Conservation (phyloP, 2,113 vertebrate species). For the Delphinus delphis region DNA sequence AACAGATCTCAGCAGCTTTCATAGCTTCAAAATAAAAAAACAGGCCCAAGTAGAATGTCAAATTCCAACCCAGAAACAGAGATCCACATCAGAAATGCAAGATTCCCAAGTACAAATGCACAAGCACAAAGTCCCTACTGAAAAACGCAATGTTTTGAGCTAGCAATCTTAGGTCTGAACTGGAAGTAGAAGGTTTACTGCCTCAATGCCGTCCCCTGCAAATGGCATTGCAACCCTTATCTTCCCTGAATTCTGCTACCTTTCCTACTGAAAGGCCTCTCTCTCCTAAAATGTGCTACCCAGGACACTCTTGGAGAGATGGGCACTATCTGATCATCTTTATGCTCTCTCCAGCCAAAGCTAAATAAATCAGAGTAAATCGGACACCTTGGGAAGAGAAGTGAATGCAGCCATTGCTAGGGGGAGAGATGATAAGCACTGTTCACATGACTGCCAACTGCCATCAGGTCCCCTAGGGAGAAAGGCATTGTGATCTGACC, state of each 20-base stretch:
- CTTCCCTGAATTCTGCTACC: constrained; percentile 17
- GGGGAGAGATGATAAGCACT: not conserved
- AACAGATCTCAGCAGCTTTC: constrained; percentile 11
- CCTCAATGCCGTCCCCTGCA: not conserved
- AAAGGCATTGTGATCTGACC: constrained; percentile 17
- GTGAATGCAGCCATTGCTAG: not conserved
- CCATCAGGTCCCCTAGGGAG: not conserved
- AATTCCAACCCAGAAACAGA: constrained; percentile 42
- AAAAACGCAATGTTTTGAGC: constrained; percentile 40
- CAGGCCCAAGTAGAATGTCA: constrained; percentile 30
- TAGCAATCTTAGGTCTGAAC: constrained; percentile 14
- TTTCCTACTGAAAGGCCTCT: not conserved
- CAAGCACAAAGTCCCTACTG: not conserved
- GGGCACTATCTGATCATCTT: constrained; percentile 25
- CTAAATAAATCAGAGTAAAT: constrained; percentile 64
- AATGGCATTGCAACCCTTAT: constrained; percentile 7
- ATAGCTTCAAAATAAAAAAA: constrained; percentile 44
- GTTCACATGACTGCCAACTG: not conserved
- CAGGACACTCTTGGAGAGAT: constrained; percentile 18
- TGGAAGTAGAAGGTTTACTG: not conserved
- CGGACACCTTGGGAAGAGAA: constrained; percentile 39
- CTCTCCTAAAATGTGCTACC: constrained; percentile 46
- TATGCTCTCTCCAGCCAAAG: constrained; percentile 36
- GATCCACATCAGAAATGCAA: constrained; percentile 41
- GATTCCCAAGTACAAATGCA: not conserved